Evolutionary conservation across 92 coral and sea anemone species (phyloP).

Genomic region (Isaurus tuberculatus): DNA sequence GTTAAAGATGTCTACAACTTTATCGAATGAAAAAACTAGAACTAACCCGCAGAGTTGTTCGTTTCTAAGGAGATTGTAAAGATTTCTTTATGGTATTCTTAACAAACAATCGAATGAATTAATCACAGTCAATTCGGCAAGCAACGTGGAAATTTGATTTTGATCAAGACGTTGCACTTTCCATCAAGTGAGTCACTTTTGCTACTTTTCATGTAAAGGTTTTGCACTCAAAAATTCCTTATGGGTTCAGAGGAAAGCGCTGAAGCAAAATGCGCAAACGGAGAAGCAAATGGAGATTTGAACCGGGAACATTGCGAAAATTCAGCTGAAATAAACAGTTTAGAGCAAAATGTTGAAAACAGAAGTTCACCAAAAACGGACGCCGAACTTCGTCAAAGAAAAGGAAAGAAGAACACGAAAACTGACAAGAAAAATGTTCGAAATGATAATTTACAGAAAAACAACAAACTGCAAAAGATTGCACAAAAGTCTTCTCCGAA

Average conservation of each 20-base stretch:
- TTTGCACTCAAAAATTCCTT: neutral
- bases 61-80: constrained; percentile 49
- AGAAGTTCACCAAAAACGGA: constrained; percentile 26
- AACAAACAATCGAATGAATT: constrained; percentile 55
- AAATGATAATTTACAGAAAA: constrained; percentile 33
- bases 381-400: constrained; percentile 62
- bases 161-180: neutral
- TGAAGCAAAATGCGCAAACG: constrained; percentile 32
- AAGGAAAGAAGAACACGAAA: constrained; percentile 37
- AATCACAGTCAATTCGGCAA: constrained; percentile 20
- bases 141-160: constrained; percentile 19
- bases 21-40: neutral
- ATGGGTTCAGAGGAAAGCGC: constrained; percentile 70
- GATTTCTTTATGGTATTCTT: constrained; percentile 53
- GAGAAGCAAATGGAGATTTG: constrained; percentile 57
- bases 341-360: neutral
- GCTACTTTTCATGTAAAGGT: neutral
- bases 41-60: neutral
- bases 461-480: constrained; percentile 23
- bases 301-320: constrained; percentile 19
- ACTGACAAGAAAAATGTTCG: constrained; percentile 33
- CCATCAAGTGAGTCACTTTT: neutral
- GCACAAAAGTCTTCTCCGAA: neutral
- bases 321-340: constrained; percentile 19
- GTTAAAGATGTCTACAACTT: neutral